phyloP scores from a whole-genome alignment of 1,140 invertebrate species.

The Sycophila sp. region DNA sequence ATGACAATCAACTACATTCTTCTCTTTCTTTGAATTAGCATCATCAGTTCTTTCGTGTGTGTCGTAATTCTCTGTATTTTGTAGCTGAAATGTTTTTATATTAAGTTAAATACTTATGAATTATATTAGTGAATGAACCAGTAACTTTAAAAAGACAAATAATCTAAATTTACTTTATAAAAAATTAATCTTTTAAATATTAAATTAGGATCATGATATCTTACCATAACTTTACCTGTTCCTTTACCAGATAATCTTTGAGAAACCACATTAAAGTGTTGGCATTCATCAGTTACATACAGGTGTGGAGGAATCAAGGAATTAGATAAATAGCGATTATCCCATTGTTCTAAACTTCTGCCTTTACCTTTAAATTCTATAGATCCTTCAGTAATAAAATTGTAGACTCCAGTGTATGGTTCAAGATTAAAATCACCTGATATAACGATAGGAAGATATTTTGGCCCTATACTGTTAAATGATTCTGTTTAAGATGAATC shows the following conservation, averaged over 20 bases:
- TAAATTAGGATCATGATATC: too few relatives aligned
- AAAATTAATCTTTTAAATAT: too few relatives aligned
- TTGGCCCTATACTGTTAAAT: slow-evolving; percentile 49
- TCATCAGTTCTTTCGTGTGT: slow-evolving; percentile 47
- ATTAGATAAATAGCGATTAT: slow-evolving; percentile 47
- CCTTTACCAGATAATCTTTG: slow-evolving; percentile 55
- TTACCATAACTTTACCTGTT: slow-evolving; percentile 50
- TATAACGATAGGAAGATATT: slow-evolving; percentile 81
- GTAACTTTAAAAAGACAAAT: too few relatives aligned
- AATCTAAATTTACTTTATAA: too few relatives aligned
- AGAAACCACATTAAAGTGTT: slow-evolving; percentile 69
- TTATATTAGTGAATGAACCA: too few relatives aligned
- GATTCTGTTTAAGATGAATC: slow-evolving; percentile 22
- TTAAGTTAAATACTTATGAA: too few relatives aligned
- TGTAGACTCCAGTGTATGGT: slow-evolving; percentile 77
- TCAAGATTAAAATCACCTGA: slow-evolving; percentile 91
- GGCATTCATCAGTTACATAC: slow-evolving; percentile 74
- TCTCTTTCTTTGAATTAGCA: slow-evolving; percentile 7
- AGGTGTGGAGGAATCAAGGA: slow-evolving; percentile 68
- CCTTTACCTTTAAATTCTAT: slow-evolving; percentile 70
- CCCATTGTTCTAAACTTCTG: slow-evolving; percentile 48
- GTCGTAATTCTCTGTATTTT: slow-evolving; percentile 14
- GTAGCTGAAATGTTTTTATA: slow-evolving; percentile 12
- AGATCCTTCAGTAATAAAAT: slow-evolving; percentile 76
- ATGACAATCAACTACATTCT: slow-evolving; percentile 38